Conservation (phyloP, 1,140 invertebrate species). For the Carcinoscorpius rotundicauda region DNA sequence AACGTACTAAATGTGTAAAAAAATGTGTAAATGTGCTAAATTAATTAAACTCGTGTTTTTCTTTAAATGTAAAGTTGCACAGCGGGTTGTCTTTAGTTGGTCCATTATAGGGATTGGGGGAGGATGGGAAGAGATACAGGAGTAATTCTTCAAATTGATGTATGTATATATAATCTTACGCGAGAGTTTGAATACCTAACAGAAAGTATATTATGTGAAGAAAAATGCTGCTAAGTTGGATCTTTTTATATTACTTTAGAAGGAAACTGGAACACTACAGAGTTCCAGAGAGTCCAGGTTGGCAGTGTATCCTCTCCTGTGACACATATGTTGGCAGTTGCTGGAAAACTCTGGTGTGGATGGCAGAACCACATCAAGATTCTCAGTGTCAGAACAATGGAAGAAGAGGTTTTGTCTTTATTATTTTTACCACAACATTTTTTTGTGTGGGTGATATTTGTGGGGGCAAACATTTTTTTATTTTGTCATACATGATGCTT, state of each 20-base stretch:
- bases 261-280: constrained; percentile 67
- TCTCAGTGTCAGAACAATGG: constrained; percentile 56
- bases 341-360: constrained; percentile 75
- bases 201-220: too few species aligned
- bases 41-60: too few species aligned
- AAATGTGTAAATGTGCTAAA: too few species aligned
- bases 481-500: background rate
- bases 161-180: too few species aligned
- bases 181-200: too few species aligned
- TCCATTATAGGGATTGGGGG: too few species aligned
- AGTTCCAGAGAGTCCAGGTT: constrained; percentile 53
- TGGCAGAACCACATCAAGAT: constrained; percentile 72
- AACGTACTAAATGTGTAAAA: too few species aligned
- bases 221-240: too few species aligned
- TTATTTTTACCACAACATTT: background rate
- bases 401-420: constrained; percentile 42
- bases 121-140: too few species aligned
- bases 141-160: too few species aligned
- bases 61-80: too few species aligned
- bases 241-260: constrained; percentile 18
- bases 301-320: constrained; percentile 52
- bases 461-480: background rate
- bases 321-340: constrained; percentile 69
- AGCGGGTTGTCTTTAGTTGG: too few species aligned
- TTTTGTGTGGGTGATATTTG: background rate